Conservation (phyloP, 2,888 invertebrate genomes). For the Plebejus melissa region DNA sequence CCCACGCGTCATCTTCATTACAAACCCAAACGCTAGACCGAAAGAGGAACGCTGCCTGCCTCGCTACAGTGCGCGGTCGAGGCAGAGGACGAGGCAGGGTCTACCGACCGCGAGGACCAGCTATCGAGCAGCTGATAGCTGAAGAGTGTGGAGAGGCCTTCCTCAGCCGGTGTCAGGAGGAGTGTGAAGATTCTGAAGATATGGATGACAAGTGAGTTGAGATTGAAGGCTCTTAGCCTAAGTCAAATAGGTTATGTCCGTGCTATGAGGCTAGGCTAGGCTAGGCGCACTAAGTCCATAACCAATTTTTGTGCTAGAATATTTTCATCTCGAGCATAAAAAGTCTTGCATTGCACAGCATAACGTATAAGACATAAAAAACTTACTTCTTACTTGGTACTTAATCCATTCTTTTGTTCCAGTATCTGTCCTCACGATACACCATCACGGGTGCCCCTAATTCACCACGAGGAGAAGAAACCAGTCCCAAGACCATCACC, state of each 20-base stretch:
- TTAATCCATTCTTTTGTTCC: slow-evolving; percentile 35
- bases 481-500: slow-evolving; percentile 60
- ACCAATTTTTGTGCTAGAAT: no score
- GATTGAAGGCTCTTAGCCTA: neutral
- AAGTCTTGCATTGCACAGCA: no score
- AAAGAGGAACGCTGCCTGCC: slow-evolving; percentile 54
- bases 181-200: slow-evolving; percentile 80
- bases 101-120: slow-evolving; percentile 62
- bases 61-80: slow-evolving; percentile 66
- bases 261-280: no score
- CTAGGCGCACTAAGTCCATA: no score
- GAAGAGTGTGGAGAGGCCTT: slow-evolving; percentile 68
- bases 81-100: slow-evolving; percentile 50
- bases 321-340: no score
- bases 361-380: no score
- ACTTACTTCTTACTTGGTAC: no score
- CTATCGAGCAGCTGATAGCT: slow-evolving; percentile 69
- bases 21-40: slow-evolving; percentile 70
- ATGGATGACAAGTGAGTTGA: slow-evolving; percentile 71
- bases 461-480: slow-evolving; percentile 78
- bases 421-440: slow-evolving; percentile 83
- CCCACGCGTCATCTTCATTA: slow-evolving; percentile 71
- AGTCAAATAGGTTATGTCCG: no score
- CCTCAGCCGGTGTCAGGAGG: slow-evolving; percentile 72
- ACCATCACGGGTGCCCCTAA: slow-evolving; percentile 87